These are phyloP conservation scores for Shinisaurus crocodilurus DNA, from an alignment of 2,113 vertebrate species.

Conservation along the genomic window DNA sequence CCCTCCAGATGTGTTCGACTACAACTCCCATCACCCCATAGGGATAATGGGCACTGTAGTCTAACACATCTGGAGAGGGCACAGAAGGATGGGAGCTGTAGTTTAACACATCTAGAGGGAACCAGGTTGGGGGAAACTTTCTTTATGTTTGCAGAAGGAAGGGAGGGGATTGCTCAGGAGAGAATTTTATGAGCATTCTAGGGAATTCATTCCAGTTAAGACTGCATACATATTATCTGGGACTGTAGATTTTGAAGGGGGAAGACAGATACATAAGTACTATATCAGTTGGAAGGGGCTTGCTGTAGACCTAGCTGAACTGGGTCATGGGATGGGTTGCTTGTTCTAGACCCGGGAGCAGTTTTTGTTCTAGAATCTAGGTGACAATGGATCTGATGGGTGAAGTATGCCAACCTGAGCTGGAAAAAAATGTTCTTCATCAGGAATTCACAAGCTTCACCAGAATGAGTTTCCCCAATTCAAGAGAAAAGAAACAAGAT, in stretches of 20 bases:
- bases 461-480: not conserved
- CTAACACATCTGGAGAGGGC: too few species aligned
- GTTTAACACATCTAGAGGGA: too few species aligned
- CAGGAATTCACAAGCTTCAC: not conserved
- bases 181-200: not conserved
- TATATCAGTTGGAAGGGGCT: not conserved
- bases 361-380: not conserved
- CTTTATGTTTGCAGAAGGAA: not conserved
- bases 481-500: not conserved
- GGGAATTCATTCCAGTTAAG: not conserved
- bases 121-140: not conserved
- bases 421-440: not conserved
- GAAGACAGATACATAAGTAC: not conserved
- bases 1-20: not conserved
- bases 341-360: not conserved
- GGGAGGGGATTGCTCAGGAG: not conserved
- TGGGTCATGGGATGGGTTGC: not conserved
- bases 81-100: too few species aligned
- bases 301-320: not conserved
- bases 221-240: not conserved
- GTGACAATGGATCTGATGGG: not conserved
- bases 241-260: not conserved
- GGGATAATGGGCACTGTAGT: too few species aligned
- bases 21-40: too few species aligned
- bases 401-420: not conserved